A percentile compares a stretch with the other conserved stretches of the same genome.
phyloP scores from a whole-genome alignment of 1,140 invertebrate species.

The Grapholita molesta region DNA sequence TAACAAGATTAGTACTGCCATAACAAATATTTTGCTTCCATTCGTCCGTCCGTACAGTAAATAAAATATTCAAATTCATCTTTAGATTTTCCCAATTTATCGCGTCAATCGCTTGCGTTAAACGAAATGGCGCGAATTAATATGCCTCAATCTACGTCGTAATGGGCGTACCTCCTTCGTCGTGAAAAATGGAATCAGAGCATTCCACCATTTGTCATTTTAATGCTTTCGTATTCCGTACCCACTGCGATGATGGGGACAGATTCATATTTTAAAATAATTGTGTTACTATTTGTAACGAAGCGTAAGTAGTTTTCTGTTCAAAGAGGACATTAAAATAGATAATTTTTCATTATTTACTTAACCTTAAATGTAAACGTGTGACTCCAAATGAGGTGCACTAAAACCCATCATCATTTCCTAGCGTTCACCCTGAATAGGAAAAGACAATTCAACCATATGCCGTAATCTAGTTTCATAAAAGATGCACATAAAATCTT shows the following conservation, averaged over 20 bases:
- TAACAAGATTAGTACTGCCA: too few species aligned
- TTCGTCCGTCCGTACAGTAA: neutral
- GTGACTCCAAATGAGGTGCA: too few species aligned
- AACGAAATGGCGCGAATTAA: constrained; percentile 38
- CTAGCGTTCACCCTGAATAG: neutral
- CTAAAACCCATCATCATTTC: too few species aligned
- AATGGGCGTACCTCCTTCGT: constrained; percentile 30
- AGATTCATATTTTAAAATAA: constrained; percentile 24
- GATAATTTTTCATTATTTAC: too few species aligned
- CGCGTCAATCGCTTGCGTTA: constrained; percentile 23
- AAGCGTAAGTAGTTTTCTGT: neutral
- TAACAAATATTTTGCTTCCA: neutral
- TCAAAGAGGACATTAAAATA: too few species aligned
- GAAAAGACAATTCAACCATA: neutral
- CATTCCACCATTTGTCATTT: constrained; percentile 53
- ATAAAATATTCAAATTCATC: neutral
- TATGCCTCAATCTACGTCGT: constrained; percentile 25
- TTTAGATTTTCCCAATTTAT: constrained; percentile 24
- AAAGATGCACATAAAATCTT: neutral
- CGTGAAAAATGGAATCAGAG: constrained; percentile 47
- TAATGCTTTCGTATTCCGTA: constrained; percentile 45
- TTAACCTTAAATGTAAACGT: too few species aligned
- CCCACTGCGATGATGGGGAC: constrained; percentile 34
- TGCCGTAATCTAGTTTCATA: neutral
- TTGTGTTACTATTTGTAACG: neutral